phyloP scores from a whole-genome alignment of 2,888 invertebrate species.

The Ormyrus pomaceus region DNA sequence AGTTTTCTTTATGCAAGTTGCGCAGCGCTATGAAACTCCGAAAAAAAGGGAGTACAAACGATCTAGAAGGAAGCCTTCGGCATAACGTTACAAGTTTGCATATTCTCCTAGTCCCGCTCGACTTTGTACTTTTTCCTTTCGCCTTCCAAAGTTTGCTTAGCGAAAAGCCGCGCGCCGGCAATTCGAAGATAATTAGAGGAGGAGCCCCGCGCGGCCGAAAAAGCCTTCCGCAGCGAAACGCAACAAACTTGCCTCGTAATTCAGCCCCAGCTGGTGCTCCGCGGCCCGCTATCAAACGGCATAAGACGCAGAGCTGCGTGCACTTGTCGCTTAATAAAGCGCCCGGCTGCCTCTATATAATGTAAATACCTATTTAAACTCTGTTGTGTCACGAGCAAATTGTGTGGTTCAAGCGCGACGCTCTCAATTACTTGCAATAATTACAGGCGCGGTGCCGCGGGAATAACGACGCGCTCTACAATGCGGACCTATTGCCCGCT shows the following conservation, averaged over 20 bases:
- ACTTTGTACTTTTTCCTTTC: conserved; percentile 22
- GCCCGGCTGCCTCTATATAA: conserved; percentile 26
- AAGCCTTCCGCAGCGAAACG: conserved; percentile 13
- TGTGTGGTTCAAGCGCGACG: conserved; percentile 23
- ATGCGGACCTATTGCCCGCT: too few species aligned
- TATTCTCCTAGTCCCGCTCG: conserved; percentile 20
- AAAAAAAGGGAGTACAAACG: conserved; percentile 20
- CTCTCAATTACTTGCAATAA: conserved; percentile 51
- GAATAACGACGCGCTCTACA: too few species aligned
- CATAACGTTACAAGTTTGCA: conserved; percentile 31
- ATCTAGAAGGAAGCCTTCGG: not conserved
- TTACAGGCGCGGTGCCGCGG: conserved; percentile 8
- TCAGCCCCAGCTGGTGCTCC: conserved; percentile 32
- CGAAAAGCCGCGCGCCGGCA: conserved; percentile 14
- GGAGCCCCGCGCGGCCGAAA: conserved; percentile 10
- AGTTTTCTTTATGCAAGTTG: conserved; percentile 41
- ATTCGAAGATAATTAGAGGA: conserved; percentile 49
- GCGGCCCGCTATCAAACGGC: conserved; percentile 11
- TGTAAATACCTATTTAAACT: conserved; percentile 42
- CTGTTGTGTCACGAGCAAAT: conserved; percentile 46
- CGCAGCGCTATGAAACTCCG: not conserved
- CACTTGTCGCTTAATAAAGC: conserved; percentile 53
- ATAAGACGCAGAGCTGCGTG: conserved; percentile 29
- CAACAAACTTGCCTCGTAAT: conserved; percentile 53
- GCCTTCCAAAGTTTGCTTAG: conserved; percentile 21